phyloP scores from a whole-genome alignment of 2,113 vertebrate species.

The Parus major region DNA sequence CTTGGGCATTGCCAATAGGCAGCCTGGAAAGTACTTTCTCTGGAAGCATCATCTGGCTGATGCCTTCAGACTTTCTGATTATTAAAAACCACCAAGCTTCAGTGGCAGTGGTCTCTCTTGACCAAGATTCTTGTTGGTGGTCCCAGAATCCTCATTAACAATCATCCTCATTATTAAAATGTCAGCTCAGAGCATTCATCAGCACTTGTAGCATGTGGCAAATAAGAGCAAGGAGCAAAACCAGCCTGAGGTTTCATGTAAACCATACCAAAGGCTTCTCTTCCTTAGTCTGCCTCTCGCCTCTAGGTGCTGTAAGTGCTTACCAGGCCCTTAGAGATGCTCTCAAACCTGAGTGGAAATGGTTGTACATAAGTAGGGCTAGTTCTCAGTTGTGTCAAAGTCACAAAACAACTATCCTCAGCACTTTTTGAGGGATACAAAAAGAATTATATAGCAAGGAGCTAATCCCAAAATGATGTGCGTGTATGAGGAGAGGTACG shows the following conservation, averaged over 20 bases:
- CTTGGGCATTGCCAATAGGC: neutral
- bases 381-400: neutral
- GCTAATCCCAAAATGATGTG: constrained; percentile 29
- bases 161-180: neutral
- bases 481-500: neutral
- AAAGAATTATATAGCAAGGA: neutral
- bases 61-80: neutral
- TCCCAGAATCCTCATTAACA: neutral
- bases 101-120: neutral
- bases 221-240: neutral
- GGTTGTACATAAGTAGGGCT: neutral
- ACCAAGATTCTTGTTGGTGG: neutral
- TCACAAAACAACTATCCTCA: neutral
- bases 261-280: neutral
- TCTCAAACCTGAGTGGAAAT: neutral
- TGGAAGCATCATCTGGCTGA: neutral
- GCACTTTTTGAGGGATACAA: constrained; percentile 14
- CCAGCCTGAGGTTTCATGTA: neutral
- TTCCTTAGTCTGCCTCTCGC: neutral
- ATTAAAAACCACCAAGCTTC: neutral
- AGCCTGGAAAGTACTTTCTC: neutral
- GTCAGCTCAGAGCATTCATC: neutral
- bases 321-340: neutral
- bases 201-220: neutral
- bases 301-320: neutral